These are phyloP conservation scores for Triops longicaudatus DNA, from an alignment of 1,140 invertebrate genomes.

Conservation along the genomic window DNA sequence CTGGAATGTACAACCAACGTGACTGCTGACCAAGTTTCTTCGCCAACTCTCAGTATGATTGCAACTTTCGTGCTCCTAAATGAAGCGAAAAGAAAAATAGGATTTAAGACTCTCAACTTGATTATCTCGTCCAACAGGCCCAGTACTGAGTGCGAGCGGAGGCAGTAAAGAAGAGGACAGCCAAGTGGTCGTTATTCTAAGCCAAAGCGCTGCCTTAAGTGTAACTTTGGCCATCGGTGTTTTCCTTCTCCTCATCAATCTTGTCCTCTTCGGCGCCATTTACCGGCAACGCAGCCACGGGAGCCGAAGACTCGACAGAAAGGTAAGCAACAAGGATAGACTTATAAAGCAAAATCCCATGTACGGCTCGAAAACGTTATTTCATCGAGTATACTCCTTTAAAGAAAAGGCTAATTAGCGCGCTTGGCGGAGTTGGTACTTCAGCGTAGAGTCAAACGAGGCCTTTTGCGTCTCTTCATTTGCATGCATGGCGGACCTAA, in stretches of 20 bases:
- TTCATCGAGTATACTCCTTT: background rate
- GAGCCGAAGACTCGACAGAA: background rate
- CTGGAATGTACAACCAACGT: background rate
- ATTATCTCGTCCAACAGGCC: slow-evolving; percentile 1
- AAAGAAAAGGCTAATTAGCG: too few relatives aligned
- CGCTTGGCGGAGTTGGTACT: too few relatives aligned
- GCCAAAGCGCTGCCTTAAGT: slow-evolving; percentile 76
- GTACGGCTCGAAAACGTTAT: background rate
- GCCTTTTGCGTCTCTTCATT: too few relatives aligned
- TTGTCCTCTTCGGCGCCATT: slow-evolving; percentile 83
- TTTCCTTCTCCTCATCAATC: slow-evolving; percentile 76
- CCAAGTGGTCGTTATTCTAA: slow-evolving; percentile 41
- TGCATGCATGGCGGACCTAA: too few relatives aligned
- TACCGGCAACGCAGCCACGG: slow-evolving; percentile 63
- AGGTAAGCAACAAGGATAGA: background rate
- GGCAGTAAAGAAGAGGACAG: background rate
- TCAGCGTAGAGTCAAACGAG: too few relatives aligned
- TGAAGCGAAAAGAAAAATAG: background rate
- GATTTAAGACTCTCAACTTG: slow-evolving; percentile 1
- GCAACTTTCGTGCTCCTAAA: background rate
- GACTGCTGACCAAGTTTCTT: slow-evolving; percentile 11
- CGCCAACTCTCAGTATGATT: background rate
- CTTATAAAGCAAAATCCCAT: background rate
- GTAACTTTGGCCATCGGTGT: slow-evolving; percentile 88
- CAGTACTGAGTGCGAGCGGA: background rate